phyloP scores from a whole-genome alignment of 2,113 vertebrate genomes.

The Pelvicachromis taeniatus region DNA sequence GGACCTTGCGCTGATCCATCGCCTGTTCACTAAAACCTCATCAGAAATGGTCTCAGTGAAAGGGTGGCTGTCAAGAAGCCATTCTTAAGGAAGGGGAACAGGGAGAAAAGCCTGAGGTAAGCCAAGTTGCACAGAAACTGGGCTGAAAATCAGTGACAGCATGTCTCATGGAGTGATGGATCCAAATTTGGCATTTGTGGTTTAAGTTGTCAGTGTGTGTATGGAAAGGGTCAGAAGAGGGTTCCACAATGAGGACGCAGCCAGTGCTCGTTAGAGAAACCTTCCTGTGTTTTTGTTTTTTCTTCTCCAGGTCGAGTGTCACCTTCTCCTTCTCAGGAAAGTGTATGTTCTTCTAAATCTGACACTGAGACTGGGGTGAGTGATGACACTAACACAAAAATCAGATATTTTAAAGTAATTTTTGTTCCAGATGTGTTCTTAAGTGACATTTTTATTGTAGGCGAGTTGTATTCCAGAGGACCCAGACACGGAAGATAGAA shows the following conservation, averaged over 20 bases:
- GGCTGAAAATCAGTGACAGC: neutral
- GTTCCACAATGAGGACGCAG: neutral
- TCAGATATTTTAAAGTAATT: neutral
- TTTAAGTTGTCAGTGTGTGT: neutral
- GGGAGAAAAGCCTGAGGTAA: neutral
- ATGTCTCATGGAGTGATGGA: neutral
- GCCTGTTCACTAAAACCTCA: neutral
- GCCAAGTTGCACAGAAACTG: neutral
- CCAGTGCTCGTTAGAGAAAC: neutral
- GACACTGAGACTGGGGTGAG: constrained; percentile 90
- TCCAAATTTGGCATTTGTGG: neutral
- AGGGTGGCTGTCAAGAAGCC: neutral
- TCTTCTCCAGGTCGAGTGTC: constrained; percentile 86
- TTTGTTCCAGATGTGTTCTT: neutral
- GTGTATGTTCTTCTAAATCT: constrained; percentile 95
- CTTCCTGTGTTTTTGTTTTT: neutral
- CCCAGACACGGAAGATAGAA: constrained; percentile 88
- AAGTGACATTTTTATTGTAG: constrained; percentile 53
- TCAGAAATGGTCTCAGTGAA: neutral
- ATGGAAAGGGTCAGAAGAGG: neutral
- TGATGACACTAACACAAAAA: neutral
- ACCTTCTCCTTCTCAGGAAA: constrained; percentile 98
- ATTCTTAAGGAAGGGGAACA: neutral
- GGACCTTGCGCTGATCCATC: neutral
- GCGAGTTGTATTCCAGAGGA: constrained; percentile 82